A percentile compares a stretch with the other conserved stretches of the same genome.
Evolutionary conservation across 2,797 vertebrate genomes (phyloP).

Genomic region (Ctenopoma kingsleyae): DNA sequence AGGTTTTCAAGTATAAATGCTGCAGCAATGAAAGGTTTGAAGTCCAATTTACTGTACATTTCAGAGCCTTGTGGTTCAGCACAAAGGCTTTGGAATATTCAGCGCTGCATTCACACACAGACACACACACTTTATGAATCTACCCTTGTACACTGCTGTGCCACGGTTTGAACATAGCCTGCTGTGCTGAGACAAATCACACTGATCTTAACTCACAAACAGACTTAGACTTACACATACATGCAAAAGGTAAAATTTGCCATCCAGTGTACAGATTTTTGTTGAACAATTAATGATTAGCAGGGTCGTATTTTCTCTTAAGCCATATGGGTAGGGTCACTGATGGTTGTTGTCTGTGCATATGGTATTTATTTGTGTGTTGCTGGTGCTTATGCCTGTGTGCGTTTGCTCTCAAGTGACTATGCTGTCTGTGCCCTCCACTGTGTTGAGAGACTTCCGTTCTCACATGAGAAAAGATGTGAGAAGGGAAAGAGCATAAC

Average conservation of each 20-base stretch:
- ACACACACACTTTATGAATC: conserved; percentile 21
- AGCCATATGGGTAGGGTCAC: conserved; percentile 32
- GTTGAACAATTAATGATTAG: conserved; percentile 67
- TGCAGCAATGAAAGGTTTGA: conserved; percentile 27
- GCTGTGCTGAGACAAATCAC: conserved; percentile 61
- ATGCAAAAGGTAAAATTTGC: conserved; percentile 39
- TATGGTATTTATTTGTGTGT: conserved; percentile 25
- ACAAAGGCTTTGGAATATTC: conserved; percentile 30
- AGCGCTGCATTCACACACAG: conserved; percentile 12
- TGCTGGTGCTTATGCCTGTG: background rate
- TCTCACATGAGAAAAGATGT: conserved; percentile 24
- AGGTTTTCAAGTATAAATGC: conserved; percentile 34
- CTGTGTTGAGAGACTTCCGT: conserved; percentile 44
- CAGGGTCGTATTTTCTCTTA: conserved; percentile 59
- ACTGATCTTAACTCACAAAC: conserved; percentile 36
- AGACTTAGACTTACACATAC: conserved; percentile 14
- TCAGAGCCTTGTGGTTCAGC: conserved; percentile 29
- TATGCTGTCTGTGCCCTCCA: conserved; percentile 33
- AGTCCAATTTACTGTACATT: conserved; percentile 35
- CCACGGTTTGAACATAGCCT: conserved; percentile 47
- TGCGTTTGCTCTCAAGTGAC: conserved; percentile 40
- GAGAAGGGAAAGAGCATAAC: conserved; percentile 10
- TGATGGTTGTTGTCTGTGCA: conserved; percentile 44
- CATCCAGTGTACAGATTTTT: conserved; percentile 50
- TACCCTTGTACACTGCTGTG: conserved; percentile 50